Evolutionary conservation across 2,797 vertebrate species (phyloP), one percentile per base, ranked within the genome.

Genomic region (Muscicapa comitata): DNA sequence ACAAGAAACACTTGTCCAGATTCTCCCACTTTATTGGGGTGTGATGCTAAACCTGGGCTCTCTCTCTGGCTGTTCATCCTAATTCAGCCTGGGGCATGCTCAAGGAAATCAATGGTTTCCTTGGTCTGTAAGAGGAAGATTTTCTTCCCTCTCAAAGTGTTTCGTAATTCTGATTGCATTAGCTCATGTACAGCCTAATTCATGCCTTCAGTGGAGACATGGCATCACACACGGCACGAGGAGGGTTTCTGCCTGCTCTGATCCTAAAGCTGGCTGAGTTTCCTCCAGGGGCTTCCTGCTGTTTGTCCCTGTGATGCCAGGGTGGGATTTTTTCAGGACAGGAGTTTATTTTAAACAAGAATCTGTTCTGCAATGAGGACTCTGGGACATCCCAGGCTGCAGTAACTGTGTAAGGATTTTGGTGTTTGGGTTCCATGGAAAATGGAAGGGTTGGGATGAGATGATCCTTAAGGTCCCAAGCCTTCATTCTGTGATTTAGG

Each of bases 261-360:
- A 73, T 54, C 38, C 16, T 37, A 71, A 54, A 16, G 9, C 47
- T 45, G 17, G 25, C 24, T 4, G 15, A 14, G 3, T 26, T 92
- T 61, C 21, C 35, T 53, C 50, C 54, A n/a, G 54, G 48, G 76
- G 7, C 25, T 74, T 24, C 13, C 57, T 58, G 33, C 14, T 28
- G 0, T 18, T 43, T 63, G 40, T 31, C 55, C 42, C 40, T 23
- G 3, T 0, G 5, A 4, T 7, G 3, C 16, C 43, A 13, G 29
- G 33, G 51, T 17, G 47, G 33, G 29, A 2, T 7, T 54, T 54
- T 48, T 18, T 16, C 37, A 35, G 83, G 50, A 19, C 54, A 63
- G 54, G 29, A 11, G 37, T 73, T 59, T 25, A 8, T 38, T 38
- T 38, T 14, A 38, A 38, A 38, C 31, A 31, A 37, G 26, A 17